Evolutionary conservation across 1,140 invertebrate genomes (phyloP).

Genomic region (Solenopsis fugax): DNA sequence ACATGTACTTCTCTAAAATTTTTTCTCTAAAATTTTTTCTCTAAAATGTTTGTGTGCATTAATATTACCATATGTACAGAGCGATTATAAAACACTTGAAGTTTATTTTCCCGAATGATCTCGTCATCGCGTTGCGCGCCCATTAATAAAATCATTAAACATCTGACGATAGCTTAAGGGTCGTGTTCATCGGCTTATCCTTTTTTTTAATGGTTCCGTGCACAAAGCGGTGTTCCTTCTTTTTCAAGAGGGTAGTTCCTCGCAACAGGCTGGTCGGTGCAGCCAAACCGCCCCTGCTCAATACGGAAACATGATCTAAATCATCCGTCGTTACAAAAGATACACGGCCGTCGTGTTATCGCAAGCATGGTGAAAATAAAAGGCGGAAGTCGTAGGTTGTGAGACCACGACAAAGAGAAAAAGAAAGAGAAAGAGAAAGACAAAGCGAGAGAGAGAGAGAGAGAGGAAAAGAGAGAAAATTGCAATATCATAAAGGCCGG

Average conservation of each 20-base stretch:
- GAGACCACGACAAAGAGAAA: neutral
- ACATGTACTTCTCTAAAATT: neutral
- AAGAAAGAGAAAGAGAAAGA: neutral
- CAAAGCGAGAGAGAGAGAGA: slow-evolving; percentile 1
- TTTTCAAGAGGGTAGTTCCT: slow-evolving; percentile 6
- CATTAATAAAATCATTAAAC: slow-evolving; percentile 59
- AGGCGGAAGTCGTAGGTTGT: slow-evolving; percentile 62
- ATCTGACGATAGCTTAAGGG: slow-evolving; percentile 45
- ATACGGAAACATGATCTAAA: slow-evolving; percentile 47
- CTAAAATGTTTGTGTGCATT: neutral
- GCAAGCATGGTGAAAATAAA: slow-evolving; percentile 59
- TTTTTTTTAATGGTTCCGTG: slow-evolving; percentile 50
- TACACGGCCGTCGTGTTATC: neutral
- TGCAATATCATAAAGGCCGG: slow-evolving; percentile 58
- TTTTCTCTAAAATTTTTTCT: slow-evolving; percentile 28
- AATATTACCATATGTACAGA: too few relatives aligned
- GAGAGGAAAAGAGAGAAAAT: neutral
- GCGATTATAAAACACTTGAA: slow-evolving; percentile 22
- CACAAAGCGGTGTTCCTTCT: slow-evolving; percentile 33
- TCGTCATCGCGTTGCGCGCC: slow-evolving; percentile 28
- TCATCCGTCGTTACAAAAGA: slow-evolving; percentile 54
- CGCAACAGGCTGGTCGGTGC: neutral
- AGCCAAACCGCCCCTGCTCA: slow-evolving; percentile 4
- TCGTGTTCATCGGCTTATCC: slow-evolving; percentile 46
- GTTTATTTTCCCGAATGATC: slow-evolving; percentile 50